Base-by-base conservation (phyloP, 2,797 vertebrate genomes). In the Sciurus carolinensis region DNA sequence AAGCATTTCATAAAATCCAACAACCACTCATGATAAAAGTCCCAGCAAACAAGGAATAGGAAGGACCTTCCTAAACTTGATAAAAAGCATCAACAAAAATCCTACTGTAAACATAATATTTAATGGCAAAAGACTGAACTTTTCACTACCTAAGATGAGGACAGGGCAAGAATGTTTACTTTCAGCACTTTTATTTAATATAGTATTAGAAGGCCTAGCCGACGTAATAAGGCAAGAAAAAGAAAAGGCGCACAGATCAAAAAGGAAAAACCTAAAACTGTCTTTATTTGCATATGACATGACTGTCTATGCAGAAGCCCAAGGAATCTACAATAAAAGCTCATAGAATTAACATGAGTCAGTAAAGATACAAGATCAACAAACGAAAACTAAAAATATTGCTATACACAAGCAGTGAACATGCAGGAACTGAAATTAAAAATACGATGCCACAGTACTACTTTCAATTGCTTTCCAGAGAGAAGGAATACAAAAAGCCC, bases 381-480 rank as follows among this genome's bases (percentile, higher is more conserved):
- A 79, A 2, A 59, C 2, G 80, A 88, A 95, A 85, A 87, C 44
- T 75, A 75, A 84, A 26, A 13, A 9, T 83, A 36, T 54, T 50
- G 76, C 52, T 33, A 91, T 42, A 86, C 30, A 69, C 59, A 73
- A 86, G 13, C 26, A 90, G 77, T 44, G 33, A 92, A 73, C 13
- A 73, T 50, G 59, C 10, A 5, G 4, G 83, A 90, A 87, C 52
- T 15, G 73, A 94, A 50, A 72, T 62, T 79, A 54, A 87, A 92
- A 97, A 80, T 20, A 57, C 28, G 87, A n/a, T 73, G 83, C 15
- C 44, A 76, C 44, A 76, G 28, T 50, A 52, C 24, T 4, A 95
- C 64, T 95, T 91, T 86, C 13, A 95, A n/a, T 50, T 81, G 71
- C 26, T 76, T 82, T 47, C 7, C 15, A 85, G 54, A 93, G 36